Evolutionary conservation across 2,113 vertebrate species (phyloP).

Genomic region (Hydrochoerus hydrochaeris): DNA sequence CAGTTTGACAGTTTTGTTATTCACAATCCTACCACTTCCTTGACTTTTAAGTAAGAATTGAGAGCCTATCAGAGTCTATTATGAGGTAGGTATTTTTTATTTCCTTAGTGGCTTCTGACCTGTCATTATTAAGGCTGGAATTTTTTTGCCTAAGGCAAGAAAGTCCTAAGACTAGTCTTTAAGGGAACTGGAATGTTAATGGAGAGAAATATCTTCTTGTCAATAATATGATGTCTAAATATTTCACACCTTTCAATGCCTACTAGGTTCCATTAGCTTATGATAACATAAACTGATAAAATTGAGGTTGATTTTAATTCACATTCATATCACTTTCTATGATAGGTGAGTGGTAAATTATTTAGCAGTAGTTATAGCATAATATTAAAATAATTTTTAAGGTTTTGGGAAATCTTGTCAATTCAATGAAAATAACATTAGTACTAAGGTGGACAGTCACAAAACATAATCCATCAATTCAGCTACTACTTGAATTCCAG

Average conservation of each 20-base stretch:
- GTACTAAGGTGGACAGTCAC: not conserved
- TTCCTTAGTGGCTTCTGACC: not conserved
- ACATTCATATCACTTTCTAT: not conserved
- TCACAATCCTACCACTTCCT: conserved; percentile 53
- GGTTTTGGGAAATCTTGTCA: not conserved
- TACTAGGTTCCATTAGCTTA: not conserved
- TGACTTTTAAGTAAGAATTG: conserved; percentile 65
- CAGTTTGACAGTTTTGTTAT: conserved; percentile 70
- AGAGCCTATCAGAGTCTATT: not conserved
- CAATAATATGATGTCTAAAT: not conserved
- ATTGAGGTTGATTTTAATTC: conserved; percentile 22
- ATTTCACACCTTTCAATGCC: not conserved
- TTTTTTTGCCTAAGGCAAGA: conserved; percentile 40
- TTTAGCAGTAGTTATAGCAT: not conserved
- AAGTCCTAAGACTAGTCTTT: not conserved
- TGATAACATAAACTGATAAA: not conserved
- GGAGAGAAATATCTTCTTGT: not conserved
- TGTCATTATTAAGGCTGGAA: not conserved
- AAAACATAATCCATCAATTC: not conserved
- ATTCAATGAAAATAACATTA: not conserved
- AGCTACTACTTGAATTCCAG: not conserved
- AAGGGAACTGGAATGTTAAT: not conserved
- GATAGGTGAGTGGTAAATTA: not conserved
- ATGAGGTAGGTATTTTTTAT: not conserved
- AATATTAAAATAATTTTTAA: not conserved